Base-by-base conservation (phyloP, 1,140 invertebrate genomes). In the Cyclargus thomasi region DNA sequence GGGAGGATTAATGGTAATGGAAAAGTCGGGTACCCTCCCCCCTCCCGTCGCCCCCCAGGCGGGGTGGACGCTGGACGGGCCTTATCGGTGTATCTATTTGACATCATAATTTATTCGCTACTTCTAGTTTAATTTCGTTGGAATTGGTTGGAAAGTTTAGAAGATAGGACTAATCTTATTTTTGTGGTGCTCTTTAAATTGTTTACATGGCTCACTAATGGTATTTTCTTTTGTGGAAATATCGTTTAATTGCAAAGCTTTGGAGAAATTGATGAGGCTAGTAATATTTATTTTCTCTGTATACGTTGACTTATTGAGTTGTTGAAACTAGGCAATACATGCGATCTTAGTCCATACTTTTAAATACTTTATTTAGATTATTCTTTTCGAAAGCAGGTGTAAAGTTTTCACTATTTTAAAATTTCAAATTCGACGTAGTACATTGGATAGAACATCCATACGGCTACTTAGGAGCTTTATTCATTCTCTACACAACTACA, bases 1-100 rank as follows among this genome's bases (percentile, higher is more conserved):
- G 72, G 75, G 67, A 77, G 77, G 78, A 85, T 85, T 85, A 85
- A 85, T 81, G 81, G 77, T 85, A 85, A 85, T 85, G 83, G 83
- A 85, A 85, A 83, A 85, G 80, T 85, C 81, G 78, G 75, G 77
- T 85, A 73, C 59, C 68, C 63, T 68, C 62, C 67, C 72, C 70
- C 65, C 62, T 16, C 23, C 62, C 67, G 55, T 21, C 47, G 16
- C 21, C 3, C 63, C n/a, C 65, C 53, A 23, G 29, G 29, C 53
- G 67, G 68, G 70, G 64, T 71, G 71, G 73, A 70, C 67, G 67
- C 70, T 71, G 72, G 70, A 74, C 70, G 62, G 17, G n/a, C 62
- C 70, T 74, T 74, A 74, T 74, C 73, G 70, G 70, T n/a, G 65
- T 64, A 74, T 71, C 73, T 55, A 53, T 69, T 57, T 68, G 69